phyloP scores from a whole-genome alignment of 2,113 vertebrate genomes.

The Tor tambroides region DNA sequence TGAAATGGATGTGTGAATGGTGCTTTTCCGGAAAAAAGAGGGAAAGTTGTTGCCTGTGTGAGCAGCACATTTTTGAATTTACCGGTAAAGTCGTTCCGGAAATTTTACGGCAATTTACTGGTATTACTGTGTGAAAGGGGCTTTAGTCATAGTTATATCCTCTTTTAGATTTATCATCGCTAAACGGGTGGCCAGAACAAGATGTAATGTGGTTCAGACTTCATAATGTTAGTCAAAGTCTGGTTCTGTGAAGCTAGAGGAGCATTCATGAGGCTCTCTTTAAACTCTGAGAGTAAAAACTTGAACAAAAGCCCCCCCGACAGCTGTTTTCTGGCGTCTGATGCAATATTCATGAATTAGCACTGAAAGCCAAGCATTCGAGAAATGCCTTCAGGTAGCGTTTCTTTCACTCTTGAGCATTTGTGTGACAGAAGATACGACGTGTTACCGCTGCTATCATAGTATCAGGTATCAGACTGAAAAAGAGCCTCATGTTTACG shows the following conservation, averaged over 20 bases:
- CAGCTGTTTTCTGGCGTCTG: neutral
- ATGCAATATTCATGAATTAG: slow-evolving; percentile 36
- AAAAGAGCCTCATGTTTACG: neutral
- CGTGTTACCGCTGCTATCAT: neutral
- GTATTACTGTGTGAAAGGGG: too few relatives aligned
- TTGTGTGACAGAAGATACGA: slow-evolving; percentile 31
- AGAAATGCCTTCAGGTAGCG: neutral
- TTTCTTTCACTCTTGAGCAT: slow-evolving; percentile 2
- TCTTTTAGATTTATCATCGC: neutral
- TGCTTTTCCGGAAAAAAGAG: too few relatives aligned
- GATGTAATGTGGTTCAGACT: neutral
- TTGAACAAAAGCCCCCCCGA: neutral
- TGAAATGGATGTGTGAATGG: too few relatives aligned
- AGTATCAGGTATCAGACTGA: neutral
- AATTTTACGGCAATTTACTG: too few relatives aligned
- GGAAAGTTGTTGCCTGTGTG: too few relatives aligned
- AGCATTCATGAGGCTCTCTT: neutral
- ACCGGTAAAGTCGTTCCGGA: too few relatives aligned
- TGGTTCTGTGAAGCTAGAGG: neutral
- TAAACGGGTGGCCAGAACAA: neutral
- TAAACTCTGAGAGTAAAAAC: neutral
- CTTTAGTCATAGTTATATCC: neutral
- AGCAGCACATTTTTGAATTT: too few relatives aligned
- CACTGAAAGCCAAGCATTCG: neutral
- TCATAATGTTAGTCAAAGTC: neutral